These are phyloP conservation scores for Drosophila rhopaloa DNA, from an alignment of 1,140 invertebrate species.

Conservation along the genomic window DNA sequence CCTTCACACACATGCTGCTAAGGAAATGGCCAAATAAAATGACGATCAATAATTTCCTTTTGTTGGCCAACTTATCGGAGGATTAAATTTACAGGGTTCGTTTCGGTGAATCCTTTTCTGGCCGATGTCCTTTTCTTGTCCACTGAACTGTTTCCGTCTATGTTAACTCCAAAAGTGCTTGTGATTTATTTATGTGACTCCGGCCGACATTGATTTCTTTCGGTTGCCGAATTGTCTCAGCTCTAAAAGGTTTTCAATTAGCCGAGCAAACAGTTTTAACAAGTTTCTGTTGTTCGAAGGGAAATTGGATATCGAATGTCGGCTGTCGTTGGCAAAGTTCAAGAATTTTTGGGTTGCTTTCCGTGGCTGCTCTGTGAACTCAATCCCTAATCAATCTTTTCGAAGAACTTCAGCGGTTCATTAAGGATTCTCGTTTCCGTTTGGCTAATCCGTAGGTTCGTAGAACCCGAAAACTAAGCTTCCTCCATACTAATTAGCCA, in stretches of 20 bases:
- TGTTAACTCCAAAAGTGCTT: conserved; percentile 45
- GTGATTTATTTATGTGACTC: conserved; percentile 62
- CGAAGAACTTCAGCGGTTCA: conserved; percentile 35
- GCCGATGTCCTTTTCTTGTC: conserved; percentile 47
- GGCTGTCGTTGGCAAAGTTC: conserved; percentile 28
- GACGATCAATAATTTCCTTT: conserved; percentile 73
- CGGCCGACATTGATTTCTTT: conserved; percentile 26
- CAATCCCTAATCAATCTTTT: conserved; percentile 46
- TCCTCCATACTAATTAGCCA: conserved; percentile 55
- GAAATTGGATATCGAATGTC: conserved; percentile 50
- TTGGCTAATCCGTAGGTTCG: conserved; percentile 18
- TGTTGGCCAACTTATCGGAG: conserved; percentile 58
- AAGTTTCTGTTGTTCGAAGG: conserved; percentile 44
- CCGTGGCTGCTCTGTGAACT: conserved; percentile 13
- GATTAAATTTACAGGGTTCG: conserved; percentile 68
- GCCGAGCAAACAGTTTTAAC: conserved; percentile 56
- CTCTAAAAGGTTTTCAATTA: conserved; percentile 62
- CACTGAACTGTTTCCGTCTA: conserved; percentile 26
- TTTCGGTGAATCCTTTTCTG: conserved; percentile 38
- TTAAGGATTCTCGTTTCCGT: conserved; percentile 39
- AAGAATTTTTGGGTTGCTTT: conserved; percentile 6
- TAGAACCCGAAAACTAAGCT: conserved; percentile 52
- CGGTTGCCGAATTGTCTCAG: conserved; percentile 44
- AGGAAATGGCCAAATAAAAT: conserved; percentile 72
- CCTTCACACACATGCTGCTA: conserved; percentile 29